Evolutionary conservation across 2,797 vertebrate genomes (phyloP).

Genomic region (Phaenicophaeus curvirostris): DNA sequence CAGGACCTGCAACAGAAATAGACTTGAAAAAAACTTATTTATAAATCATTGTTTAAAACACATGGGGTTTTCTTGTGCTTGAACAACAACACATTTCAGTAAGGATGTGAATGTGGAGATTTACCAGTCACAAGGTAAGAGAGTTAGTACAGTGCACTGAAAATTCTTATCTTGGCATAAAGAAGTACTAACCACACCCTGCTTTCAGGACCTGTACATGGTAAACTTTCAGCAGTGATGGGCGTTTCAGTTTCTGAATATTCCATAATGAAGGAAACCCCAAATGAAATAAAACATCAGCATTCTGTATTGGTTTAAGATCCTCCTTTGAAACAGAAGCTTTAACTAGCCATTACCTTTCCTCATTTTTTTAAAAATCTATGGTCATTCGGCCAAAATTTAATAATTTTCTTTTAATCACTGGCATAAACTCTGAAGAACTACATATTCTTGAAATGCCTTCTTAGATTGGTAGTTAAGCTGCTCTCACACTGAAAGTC

Average conservation of each 20-base stretch:
- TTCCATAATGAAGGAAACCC: not conserved
- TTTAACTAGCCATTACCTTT: not conserved
- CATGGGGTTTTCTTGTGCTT: rapidly evolving
- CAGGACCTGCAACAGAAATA: not conserved
- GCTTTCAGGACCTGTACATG: not conserved
- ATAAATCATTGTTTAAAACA: not conserved
- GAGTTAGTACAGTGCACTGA: not conserved
- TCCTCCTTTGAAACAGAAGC: not conserved
- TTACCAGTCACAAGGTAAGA: not conserved
- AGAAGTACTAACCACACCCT: not conserved
- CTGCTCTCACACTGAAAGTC: not conserved
- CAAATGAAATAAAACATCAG: not conserved
- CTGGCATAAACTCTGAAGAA: not conserved
- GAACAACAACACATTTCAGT: not conserved
- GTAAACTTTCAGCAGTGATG: not conserved
- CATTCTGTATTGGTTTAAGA: not conserved
- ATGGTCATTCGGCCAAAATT: not conserved
- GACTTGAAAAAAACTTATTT: not conserved
- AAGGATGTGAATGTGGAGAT: not conserved
- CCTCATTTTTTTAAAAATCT: not conserved
- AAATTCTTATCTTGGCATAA: not conserved
- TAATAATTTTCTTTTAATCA: not conserved
- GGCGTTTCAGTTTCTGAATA: not conserved
- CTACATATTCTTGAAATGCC: not conserved
- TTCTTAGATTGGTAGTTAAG: not conserved